Evolutionary conservation across 2,113 vertebrate species (phyloP), one percentile per base, ranked within the genome.

Genomic region (Addax nasomaculatus): DNA sequence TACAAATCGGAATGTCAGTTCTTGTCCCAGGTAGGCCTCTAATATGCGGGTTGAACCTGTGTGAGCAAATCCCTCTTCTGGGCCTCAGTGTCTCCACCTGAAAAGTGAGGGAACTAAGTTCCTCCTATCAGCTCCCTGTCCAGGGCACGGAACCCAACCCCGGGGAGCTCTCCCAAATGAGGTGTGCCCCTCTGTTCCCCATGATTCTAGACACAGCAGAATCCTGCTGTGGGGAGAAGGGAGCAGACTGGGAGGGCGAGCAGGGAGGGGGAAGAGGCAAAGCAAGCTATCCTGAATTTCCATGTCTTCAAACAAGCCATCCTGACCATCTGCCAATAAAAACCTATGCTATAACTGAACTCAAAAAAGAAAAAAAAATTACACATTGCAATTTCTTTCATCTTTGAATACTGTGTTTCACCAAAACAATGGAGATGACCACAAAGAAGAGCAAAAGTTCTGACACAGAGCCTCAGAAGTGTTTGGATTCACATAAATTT

Each of bases 241-340:
- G 47, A 2, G 7, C 3, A 3, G 79, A 19, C 13, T 7, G 8
- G 11, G 12, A 30, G 11, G 8, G 7, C 9, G 6, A n/a, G 58
- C 36, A 30, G 53, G 23, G 9, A 25, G 5, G 85, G 1, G 2
- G 78, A 15, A 10, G 45, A 89, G 62, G 9, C 11, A 51, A 27
- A 60, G 43, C 47, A 51, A 29, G 15, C 39, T 25, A 53, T 57
- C 53, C 33, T n/a, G 49, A 92, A 55, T n/a, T 33, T 14, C 0
- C 1, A 2, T 51, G 25, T 57, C 79, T 67, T 85, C 73, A 58
- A 13, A 43, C n/a, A 47, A 76, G 70, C 67, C 2, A 19, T 16
- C 29, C 70, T 55, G 55, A 39, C 14, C 33, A 83, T 4, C 5
- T 58, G 73, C 62, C 47, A 36, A 25, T 36, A 60, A 39, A 47